Percentiles rank a stretch among this genome's conserved stretches.
These are phyloP conservation scores for Operophtera brumata DNA, from an alignment of 2,888 invertebrate species.

Conservation along the genomic window DNA sequence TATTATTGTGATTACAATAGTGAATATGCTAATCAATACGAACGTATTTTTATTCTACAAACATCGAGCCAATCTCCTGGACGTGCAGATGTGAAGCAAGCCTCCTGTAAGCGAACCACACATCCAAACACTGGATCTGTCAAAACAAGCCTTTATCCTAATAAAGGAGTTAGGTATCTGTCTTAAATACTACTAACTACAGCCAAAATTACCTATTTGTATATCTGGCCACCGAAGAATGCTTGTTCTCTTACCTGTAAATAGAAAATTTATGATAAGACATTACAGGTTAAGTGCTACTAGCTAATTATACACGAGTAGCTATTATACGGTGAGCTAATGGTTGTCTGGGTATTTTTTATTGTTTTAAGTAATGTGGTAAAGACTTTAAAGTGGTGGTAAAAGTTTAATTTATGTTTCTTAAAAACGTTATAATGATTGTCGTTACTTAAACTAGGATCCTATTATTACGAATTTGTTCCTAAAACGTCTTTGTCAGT, in stretches of 20 bases:
- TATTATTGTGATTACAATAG: too few species aligned
- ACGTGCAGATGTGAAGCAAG: too few species aligned
- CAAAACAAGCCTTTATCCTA: background rate
- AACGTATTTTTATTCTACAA: too few species aligned
- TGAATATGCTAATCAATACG: too few species aligned
- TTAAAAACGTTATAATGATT: background rate
- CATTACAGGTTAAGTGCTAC: conserved; percentile 28
- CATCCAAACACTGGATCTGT: too few species aligned
- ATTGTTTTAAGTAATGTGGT: conserved; percentile 3
- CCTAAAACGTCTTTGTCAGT: background rate
- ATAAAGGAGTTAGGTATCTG: conserved; percentile 34
- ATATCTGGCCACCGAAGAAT: conserved; percentile 26
- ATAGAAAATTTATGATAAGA: conserved; percentile 47
- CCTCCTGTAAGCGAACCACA: too few species aligned
- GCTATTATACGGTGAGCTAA: conserved; percentile 2
- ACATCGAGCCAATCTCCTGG: too few species aligned
- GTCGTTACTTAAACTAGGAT: background rate
- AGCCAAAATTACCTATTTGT: conserved; percentile 41
- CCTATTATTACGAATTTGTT: background rate
- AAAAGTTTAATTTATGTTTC: background rate
- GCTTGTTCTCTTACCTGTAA: conserved; percentile 53
- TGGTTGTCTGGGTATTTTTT: conserved; percentile 6
- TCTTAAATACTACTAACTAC: conserved; percentile 54
- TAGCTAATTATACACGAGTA: conserved; percentile 21
- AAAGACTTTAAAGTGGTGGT: conserved; percentile 3